Evolutionary conservation across 1,140 invertebrate species (phyloP), one percentile per base, ranked within the genome.

Genomic region (Ostrea denselamellosa): DNA sequence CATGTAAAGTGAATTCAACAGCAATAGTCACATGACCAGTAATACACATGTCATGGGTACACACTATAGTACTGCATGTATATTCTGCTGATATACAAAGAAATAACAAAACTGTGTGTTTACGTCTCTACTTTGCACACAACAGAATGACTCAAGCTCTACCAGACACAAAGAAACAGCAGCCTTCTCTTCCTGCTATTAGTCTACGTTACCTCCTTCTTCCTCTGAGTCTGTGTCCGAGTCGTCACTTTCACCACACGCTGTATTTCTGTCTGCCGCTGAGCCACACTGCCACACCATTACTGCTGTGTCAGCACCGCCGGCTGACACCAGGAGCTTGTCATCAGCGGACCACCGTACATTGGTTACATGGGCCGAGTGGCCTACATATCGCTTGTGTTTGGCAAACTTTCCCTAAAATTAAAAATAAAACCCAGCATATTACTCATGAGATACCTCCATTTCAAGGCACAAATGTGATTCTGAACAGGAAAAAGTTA

Each of bases 331-430:
- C 83, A 95, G 90, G 19, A 92, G 91, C 58, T 86, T 90, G 85
- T 94, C 94, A 88, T 93, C 91, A 22, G 62, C 44, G 0, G 92
- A 89, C 93, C 94, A 95, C 83, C 94, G 88, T 8, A 95, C 93
- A 90, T 95, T 95, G 8, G 95, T 95, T 44, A 95, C 95, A 90
- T 95, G 95, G 5, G 95, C 94, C 90, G 94, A 94, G 91, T 95
- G 95, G 54, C 95, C 95, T n/a, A 92, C 88, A 90, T 95, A 95
- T 85, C 94, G 93, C 91, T 95, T 95, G 91, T 93, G 94, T 90
- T 95, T 95, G 44, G 95, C 93, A 93, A 94, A 93, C 88, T 95
- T 95, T 54, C 94, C 94, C 94, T 95, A 89, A 77, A 92, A 87
- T 89, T 77, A 28, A 34, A 65, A 12, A 28, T 17, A 62, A n/a